Evolutionary conservation across 2,888 invertebrate species (phyloP).

Genomic region (Brachylomia viminalis): DNA sequence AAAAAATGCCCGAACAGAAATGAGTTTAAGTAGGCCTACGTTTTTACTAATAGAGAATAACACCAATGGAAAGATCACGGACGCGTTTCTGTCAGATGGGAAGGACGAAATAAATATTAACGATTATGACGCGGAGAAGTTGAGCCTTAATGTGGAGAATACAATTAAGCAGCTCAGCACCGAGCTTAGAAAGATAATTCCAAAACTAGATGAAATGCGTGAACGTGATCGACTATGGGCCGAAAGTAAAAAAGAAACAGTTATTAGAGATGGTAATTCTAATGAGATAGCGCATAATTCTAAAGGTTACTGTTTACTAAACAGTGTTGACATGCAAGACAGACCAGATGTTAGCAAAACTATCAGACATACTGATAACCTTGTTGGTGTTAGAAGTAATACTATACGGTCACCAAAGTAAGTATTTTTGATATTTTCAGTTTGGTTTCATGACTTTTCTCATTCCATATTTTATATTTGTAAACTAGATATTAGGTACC

Average conservation of each 20-base stretch:
- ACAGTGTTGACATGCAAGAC: conserved; percentile 61
- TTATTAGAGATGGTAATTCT: conserved; percentile 82
- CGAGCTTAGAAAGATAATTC: conserved; percentile 87
- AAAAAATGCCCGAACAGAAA: conserved; percentile 83
- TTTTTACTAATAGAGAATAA: conserved; percentile 86
- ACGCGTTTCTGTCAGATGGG: conserved; percentile 91
- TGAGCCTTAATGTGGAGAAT: conserved; percentile 85
- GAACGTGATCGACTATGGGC: conserved; percentile 85
- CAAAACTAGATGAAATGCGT: conserved; percentile 88
- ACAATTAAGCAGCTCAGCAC: conserved; percentile 88
- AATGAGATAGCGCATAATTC: conserved; percentile 81
- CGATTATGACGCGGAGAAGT: conserved; percentile 84
- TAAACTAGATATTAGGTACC: background rate
- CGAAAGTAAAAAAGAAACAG: conserved; percentile 74
- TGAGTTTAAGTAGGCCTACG: conserved; percentile 86
- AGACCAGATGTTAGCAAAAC: conserved; percentile 63
- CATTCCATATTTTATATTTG: conserved; percentile 15
- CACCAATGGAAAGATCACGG: conserved; percentile 86
- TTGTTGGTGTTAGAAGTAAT: conserved; percentile 61
- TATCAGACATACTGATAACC: conserved; percentile 62
- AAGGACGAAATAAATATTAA: conserved; percentile 89
- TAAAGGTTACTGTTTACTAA: conserved; percentile 63
- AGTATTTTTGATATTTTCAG: conserved; percentile 57
- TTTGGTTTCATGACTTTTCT: conserved; percentile 17
- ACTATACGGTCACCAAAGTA: conserved; percentile 69